A percentile compares a stretch with the other conserved stretches of the same genome.
Evolutionary conservation across 23 tunicate genomes (phyloP).

Genomic region (Halocynthia roretzi): DNA sequence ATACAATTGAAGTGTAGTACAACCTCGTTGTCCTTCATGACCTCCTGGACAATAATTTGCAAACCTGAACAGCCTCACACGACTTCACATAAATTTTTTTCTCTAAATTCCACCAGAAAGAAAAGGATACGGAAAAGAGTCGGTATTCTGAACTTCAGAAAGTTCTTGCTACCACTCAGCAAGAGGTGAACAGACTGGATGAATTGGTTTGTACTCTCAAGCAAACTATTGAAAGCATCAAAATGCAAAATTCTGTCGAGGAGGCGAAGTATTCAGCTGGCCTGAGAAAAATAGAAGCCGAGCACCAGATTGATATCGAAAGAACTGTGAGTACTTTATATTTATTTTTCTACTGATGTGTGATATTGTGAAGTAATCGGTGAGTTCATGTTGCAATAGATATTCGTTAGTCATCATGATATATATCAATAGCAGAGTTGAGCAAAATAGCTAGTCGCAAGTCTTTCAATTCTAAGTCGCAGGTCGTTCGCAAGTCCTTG

Average conservation of each 20-base stretch:
- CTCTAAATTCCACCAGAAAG: slow-evolving; percentile 10
- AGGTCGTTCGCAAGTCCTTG: too few species aligned
- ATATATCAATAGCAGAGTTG: too few species aligned
- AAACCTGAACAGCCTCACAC: too few species aligned
- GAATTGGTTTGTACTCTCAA: slow-evolving; percentile 48
- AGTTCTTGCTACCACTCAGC: slow-evolving; percentile 48
- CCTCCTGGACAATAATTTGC: too few species aligned
- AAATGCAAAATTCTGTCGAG: slow-evolving; percentile 35
- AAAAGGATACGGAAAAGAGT: slow-evolving; percentile 34
- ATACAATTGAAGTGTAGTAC: too few species aligned
- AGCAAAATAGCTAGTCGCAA: too few species aligned
- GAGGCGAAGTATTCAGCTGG: slow-evolving; percentile 59
- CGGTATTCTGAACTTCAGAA: slow-evolving; percentile 36
- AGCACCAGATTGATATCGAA: slow-evolving; percentile 58
- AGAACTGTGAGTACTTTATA: slow-evolving; percentile 45
- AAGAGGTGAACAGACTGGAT: slow-evolving; percentile 58
- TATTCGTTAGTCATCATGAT: too few species aligned
- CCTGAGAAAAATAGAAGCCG: slow-evolving; percentile 61
- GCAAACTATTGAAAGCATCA: slow-evolving; percentile 48
- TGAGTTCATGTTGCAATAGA: too few species aligned
- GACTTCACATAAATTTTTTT: too few species aligned
- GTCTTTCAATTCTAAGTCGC: too few species aligned
- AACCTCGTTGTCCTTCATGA: too few species aligned
- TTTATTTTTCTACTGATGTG: background rate
- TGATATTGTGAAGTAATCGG: too few species aligned